Conservation (phyloP, 2,797 vertebrate genomes). For the Champsocephalus esox region DNA sequence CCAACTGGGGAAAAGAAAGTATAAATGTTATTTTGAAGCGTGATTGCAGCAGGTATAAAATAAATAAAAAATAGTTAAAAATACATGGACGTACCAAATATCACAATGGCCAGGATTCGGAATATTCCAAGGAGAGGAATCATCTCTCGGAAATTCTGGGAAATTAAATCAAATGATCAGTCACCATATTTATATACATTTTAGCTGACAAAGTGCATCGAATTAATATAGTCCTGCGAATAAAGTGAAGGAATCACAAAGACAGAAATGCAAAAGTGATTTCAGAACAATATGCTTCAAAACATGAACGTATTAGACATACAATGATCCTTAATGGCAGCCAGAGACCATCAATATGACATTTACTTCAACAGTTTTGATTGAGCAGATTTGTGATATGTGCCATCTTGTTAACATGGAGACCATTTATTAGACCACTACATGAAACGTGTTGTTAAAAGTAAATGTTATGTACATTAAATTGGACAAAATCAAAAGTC, state of each 20-base stretch:
- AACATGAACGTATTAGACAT: background rate
- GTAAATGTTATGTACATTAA: no score
- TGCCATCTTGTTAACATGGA: no score
- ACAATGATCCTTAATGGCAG: background rate
- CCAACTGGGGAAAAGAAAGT: constrained; percentile 79
- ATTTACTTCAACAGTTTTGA: background rate
- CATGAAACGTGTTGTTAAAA: no score
- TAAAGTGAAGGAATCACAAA: background rate
- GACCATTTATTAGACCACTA: background rate
- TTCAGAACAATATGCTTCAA: background rate
- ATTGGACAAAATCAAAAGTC: no score
- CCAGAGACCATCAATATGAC: background rate
- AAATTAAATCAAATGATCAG: background rate
- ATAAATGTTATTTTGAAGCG: background rate
- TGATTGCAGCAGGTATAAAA: background rate
- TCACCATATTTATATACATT: background rate
- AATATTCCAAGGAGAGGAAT: constrained; percentile 87
- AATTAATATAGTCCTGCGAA: background rate
- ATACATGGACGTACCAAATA: constrained; percentile 83
- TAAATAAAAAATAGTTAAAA: background rate
- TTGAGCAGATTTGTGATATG: background rate
- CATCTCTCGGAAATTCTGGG: constrained; percentile 94
- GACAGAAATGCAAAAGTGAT: background rate
- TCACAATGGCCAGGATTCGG: constrained; percentile 85
- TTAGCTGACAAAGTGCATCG: background rate